A percentile compares a stretch with the other conserved stretches of the same genome.
Evolutionary conservation across 2,797 vertebrate species (phyloP).

Genomic region (Oreochromis mossambicus): DNA sequence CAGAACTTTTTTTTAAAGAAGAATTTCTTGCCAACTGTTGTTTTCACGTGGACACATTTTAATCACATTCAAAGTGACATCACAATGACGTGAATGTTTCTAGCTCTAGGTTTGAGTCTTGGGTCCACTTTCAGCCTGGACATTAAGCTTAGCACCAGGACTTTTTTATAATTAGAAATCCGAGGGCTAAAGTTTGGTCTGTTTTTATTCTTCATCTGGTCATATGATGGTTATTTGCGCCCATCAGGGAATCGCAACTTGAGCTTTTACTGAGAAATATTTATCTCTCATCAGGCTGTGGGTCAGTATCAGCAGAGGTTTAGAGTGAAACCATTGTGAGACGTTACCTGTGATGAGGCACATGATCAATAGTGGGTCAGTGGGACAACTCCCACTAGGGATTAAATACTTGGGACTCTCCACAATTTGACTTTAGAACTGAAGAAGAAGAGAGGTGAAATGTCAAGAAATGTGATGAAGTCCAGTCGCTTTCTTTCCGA

Average conservation of each 20-base stretch:
- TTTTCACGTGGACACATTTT: rapidly evolving
- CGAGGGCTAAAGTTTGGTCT: not conserved
- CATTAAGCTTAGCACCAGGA: not conserved
- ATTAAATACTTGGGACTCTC: not conserved
- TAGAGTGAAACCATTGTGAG: not conserved
- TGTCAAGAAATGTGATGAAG: rapidly evolving
- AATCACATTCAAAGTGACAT: rapidly evolving
- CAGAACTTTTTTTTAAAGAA: rapidly evolving
- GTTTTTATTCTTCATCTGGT: not conserved
- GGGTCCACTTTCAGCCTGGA: not conserved
- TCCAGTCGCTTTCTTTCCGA: rapidly evolving
- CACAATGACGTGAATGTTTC: not conserved
- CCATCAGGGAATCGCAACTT: rapidly evolving
- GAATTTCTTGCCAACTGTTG: not conserved
- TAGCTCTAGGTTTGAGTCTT: not conserved
- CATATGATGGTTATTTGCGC: rapidly evolving
- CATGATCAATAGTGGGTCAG: not conserved
- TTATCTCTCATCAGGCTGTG: rapidly evolving
- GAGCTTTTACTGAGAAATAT: rapidly evolving
- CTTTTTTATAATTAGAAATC: rapidly evolving
- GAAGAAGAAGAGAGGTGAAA: not conserved
- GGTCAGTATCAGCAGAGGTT: not conserved
- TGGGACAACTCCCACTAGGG: rapidly evolving
- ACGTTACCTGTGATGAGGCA: not conserved
- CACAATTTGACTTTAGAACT: not conserved